Base-by-base conservation (phyloP, 2,888 invertebrate genomes). In the Cantharis nigra region DNA sequence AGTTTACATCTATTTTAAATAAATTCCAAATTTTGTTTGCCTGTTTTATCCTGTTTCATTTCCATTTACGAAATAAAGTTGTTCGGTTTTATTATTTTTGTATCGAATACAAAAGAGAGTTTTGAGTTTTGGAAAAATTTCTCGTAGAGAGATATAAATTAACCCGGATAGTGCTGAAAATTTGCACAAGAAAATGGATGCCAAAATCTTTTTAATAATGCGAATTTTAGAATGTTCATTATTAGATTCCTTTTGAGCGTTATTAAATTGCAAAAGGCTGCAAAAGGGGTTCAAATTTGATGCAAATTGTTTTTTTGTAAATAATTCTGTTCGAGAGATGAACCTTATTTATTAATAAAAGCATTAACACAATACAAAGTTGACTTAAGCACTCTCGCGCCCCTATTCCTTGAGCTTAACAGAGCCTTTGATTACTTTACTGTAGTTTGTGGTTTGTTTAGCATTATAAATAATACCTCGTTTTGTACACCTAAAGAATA, bases 211-310 rank as follows among this genome's bases (percentile, higher is more conserved):
- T 78, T 78, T 75, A 75, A 77, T 77, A 71, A n/a, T 18, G 30
- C 75, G 72, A 75, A 72, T 78, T 75, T 77, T 72, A 78, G 78
- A 78, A 78, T 78, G 78, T 73, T 72, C 75, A 78, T 78, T 78
- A 78, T 78, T 78, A 78, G 78, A 78, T 78, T 78, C 78, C 78
- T 78, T 78, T 78, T 75, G 75, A 23, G 65, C 78, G 75, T 78
- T 78, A 78, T 78, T 78, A 78, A 78, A 78, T 78, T 72, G 75
- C 64, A 72, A 67, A 78, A 33, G 72, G 63, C 71, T 71, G 73
- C 23, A 71, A 33, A 75, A 75, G 71, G 71, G 71, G 75, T 75
- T 49, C 18, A 62, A 70, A 70, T 26, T 70, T 70, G 26, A 20
- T 23, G 65, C 18, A 23, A 67, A 70, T 75, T 49, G 26, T 49